A percentile compares a stretch with the other conserved stretches of the same genome.
phyloP scores from a whole-genome alignment of 2,797 vertebrate species.

The Xenopus petersii region DNA sequence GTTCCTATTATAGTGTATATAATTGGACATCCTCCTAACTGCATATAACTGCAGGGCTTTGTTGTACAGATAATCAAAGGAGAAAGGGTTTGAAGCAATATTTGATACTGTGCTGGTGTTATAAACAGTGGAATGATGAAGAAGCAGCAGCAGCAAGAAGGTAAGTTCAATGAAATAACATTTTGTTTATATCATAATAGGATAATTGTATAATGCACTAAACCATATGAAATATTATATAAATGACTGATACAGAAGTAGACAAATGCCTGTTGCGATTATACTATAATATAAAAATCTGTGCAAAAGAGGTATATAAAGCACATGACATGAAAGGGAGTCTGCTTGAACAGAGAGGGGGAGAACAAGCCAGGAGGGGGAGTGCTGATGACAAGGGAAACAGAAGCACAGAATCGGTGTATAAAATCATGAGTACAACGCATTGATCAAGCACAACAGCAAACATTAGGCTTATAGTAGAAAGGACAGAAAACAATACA shows the following conservation, averaged over 20 bases:
- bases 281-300: background rate
- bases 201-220: background rate
- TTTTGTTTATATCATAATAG: background rate
- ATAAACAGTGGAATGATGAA: slow-evolving; percentile 5
- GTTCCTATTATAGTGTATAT: slow-evolving; percentile 8
- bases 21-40: slow-evolving; percentile 5
- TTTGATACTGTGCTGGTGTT: background rate
- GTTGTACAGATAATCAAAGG: slow-evolving; percentile 15
- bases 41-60: slow-evolving; percentile 19
- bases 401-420: slow-evolving; percentile 14
- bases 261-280: background rate
- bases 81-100: background rate
- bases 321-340: background rate
- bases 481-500: background rate
- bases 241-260: background rate
- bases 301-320: background rate
- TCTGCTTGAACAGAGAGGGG: slow-evolving; percentile 3
- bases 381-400: slow-evolving; percentile 17
- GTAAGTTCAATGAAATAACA: background rate
- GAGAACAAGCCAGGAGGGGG: background rate
- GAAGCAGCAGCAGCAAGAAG: background rate
- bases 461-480: background rate
- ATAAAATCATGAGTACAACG: slow-evolving; percentile 8
- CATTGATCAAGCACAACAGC: background rate
- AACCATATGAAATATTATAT: background rate